Evolutionary conservation across 2,797 vertebrate genomes (phyloP).

Genomic region (Rhincodon typus): DNA sequence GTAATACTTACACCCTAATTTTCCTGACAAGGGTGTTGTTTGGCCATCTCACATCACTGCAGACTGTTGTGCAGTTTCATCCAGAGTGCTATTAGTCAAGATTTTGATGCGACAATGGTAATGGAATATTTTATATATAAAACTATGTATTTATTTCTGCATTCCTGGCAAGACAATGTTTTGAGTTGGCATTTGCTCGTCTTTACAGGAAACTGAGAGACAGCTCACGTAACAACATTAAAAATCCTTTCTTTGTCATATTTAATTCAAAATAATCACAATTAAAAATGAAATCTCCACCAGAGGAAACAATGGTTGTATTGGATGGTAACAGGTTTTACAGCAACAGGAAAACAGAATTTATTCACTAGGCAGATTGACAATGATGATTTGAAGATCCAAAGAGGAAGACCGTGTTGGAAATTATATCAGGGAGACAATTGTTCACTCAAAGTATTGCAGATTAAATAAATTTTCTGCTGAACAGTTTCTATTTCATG

Average conservation of each 20-base stretch:
- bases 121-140: not conserved
- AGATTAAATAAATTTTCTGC: not conserved
- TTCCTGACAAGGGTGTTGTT: not conserved
- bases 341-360: not conserved
- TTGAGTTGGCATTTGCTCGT: not conserved
- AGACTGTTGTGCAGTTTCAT: not conserved
- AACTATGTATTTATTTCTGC: not conserved
- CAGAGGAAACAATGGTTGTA: not conserved
- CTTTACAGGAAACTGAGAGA: not conserved
- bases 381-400: not conserved
- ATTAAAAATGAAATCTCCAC: not conserved
- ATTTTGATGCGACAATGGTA: not conserved
- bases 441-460: conserved; percentile 1
- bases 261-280: not conserved
- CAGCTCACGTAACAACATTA: not conserved
- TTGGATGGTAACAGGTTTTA: not conserved
- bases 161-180: not conserved
- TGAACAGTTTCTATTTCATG: not conserved
- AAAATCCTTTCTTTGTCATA: not conserved
- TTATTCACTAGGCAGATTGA: not conserved
- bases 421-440: not conserved
- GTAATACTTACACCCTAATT: not conserved
- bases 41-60: not conserved
- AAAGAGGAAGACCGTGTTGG: not conserved
- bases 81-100: not conserved